Evolutionary conservation across 1,140 invertebrate genomes (phyloP), one percentile per base, ranked within the genome.

Genomic region (Drosophila arawakana): DNA sequence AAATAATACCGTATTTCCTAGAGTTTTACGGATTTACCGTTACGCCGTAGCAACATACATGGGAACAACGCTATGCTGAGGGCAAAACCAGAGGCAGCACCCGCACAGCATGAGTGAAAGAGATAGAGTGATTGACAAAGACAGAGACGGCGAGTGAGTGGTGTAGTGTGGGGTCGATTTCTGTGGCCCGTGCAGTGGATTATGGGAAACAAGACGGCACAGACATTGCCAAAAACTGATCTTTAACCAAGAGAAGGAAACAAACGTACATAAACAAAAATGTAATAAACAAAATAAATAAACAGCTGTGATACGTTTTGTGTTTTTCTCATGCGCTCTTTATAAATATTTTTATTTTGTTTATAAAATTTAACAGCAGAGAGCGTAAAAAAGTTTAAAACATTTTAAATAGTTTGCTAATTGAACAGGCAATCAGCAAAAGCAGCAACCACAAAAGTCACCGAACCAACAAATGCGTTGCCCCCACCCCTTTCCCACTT

Each of bases 381-480:
- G 49, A 58, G 65, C 63, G 65, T 80, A 76, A 78, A 89, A 88
- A 89, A 89, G 85, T 85, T 89, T 89, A 90, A 89, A 90, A 89
- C 84, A 90, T 86, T 89, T 89, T 90, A 89, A 89, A 90, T 84
- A 89, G 84, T 89, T 89, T 90, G 84, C 81, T 81, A 90, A 90
- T 80, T 86, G 77, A 89, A 81, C 85, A 89, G 84, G 84, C 69
- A 78, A 73, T 11, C 84, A 89, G 84, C 69, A 69, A 52, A 11
- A 4, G 21, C 7, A 41, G 37, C 39, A 37, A 37, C 18, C n/a
- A 15, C 49, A 25, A 30, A 54, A 30, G 30, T 44, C 55, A 47
- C 30, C 34, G 11, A 41, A n/a, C 7, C 76, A 80, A 57, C 44
- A 59, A 70, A 50, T 74, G 60, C 21, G 47, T 30, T 30, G 6